Base-by-base conservation (phyloP, 35 echinoderm and acorn worm species). In the Heliocidaris tuberculata region DNA sequence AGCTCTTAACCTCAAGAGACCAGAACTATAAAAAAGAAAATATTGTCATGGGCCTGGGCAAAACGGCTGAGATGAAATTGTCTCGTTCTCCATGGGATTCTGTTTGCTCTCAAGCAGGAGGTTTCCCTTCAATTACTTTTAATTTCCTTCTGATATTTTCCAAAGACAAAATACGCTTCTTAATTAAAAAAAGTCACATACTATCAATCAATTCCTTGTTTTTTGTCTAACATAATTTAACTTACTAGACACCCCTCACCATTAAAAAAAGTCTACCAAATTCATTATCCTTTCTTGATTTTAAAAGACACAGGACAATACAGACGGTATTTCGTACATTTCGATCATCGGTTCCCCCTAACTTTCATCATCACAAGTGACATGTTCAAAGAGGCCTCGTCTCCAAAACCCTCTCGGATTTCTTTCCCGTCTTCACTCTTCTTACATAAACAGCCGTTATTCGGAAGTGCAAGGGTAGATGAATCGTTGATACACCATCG, bases 391-490 rank as follows among this genome's bases (percentile, higher is more conserved):
- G 65, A 78, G 17, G 17, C 65, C 65, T 27, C 19, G 19, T 7
- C 65, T 78, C 21, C 27, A n/a, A 56, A 56, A 56, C 11, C 52
- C 52, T 56, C 21, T 7, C 21, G 65, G 27, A n/a, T n/a, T 19
- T 24, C 65, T 19, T n/a, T 24, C 65, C 65, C 27, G 7, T 4
- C 65, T 78, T 0, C 65, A 7, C 2, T n/a, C 65, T 78, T 78
- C 65, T 78, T 78, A 78, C 65, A 78, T 78, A 78, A 78, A 78
- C 65, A 78, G 19, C 65, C 65, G 27, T n/a, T n/a, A 27, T 78
- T 78, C 21, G 65, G 65, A 78, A 78, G 65, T 78, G 65, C 65
- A 29, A 78, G 65, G 65, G 65, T 78, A 78, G 65, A 78, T 78
- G 65, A 78, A 78, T n/a, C 21, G 19, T 24, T 27, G 65, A 78